Percentiles rank a stretch among this genome's conserved stretches.
phyloP scores from a whole-genome alignment of 1,140 invertebrate genomes.

The Sycophila sp. region DNA sequence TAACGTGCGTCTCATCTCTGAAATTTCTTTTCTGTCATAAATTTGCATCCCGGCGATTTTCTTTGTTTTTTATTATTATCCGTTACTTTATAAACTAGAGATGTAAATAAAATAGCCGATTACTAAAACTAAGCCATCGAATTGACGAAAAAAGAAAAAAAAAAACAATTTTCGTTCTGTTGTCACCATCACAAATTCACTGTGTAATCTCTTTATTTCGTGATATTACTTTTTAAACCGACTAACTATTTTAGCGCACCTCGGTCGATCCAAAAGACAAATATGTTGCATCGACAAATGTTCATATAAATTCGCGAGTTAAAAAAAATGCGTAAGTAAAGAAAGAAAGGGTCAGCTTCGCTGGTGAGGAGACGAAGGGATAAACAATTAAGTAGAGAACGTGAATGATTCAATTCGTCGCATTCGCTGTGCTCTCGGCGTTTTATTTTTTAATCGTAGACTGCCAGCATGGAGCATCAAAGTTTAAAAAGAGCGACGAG shows the following conservation, averaged over 20 bases:
- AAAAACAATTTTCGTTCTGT: too few species aligned
- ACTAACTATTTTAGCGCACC: constrained; percentile 11
- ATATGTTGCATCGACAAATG: constrained; percentile 6
- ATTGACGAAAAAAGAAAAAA: too few species aligned
- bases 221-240: constrained; percentile 34
- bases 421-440: constrained; percentile 58
- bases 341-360: constrained; percentile 29
- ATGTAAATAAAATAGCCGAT: too few species aligned
- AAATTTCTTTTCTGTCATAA: too few species aligned
- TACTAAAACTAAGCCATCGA: too few species aligned
- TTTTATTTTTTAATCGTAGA: constrained; percentile 64
- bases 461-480: constrained; percentile 43
- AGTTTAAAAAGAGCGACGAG: not conserved
- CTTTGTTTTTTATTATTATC: too few species aligned
- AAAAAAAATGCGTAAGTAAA: constrained; percentile 16
- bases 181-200: too few species aligned
- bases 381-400: constrained; percentile 11
- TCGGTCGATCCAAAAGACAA: not conserved
- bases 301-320: not conserved
- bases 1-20: too few species aligned
- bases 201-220: constrained; percentile 30
- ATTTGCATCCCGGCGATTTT: too few species aligned
- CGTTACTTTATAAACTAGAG: too few species aligned
- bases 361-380: constrained; percentile 12
- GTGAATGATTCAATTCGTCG: too few species aligned